These are phyloP conservation scores for Oligia fasciuncula DNA, from an alignment of 2,888 invertebrate genomes.

Conservation along the genomic window DNA sequence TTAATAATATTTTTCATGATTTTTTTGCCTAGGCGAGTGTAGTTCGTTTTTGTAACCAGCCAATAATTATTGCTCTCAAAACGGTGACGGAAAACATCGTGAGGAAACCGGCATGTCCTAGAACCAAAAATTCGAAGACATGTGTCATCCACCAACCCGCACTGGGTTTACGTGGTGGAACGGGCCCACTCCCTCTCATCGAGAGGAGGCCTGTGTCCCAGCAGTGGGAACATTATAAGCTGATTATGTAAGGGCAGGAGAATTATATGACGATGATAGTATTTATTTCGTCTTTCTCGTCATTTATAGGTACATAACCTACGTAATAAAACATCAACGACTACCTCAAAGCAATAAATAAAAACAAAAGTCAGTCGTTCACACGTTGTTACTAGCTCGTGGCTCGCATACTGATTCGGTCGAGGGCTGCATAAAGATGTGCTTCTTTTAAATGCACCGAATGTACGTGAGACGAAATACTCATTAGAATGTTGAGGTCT, in stretches of 20 bases:
- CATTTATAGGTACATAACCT: background rate
- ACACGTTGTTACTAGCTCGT: slow-evolving; percentile 34
- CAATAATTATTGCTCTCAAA: background rate
- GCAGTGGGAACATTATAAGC: no score
- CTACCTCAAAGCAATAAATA: slow-evolving; percentile 37
- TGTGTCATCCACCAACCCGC: no score
- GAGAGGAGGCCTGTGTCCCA: no score
- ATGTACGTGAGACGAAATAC: slow-evolving; percentile 30
- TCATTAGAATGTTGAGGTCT: background rate
- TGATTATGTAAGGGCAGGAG: no score
- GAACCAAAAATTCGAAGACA: no score
- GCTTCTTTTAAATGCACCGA: slow-evolving; percentile 44
- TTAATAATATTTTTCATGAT: background rate
- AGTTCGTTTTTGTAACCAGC: background rate
- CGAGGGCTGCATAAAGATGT: slow-evolving; percentile 43
- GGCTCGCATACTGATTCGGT: background rate
- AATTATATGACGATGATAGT: background rate
- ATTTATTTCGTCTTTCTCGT: background rate
- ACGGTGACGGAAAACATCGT: no score
- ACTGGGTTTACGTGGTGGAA: no score
- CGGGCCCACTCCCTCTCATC: no score
- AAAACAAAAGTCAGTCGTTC: slow-evolving; percentile 42
- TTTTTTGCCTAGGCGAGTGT: background rate
- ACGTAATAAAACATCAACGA: slow-evolving; percentile 15
- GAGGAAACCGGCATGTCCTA: no score